Conservation (phyloP, 2,888 invertebrate species). For the Crossocerus cetratus region DNA sequence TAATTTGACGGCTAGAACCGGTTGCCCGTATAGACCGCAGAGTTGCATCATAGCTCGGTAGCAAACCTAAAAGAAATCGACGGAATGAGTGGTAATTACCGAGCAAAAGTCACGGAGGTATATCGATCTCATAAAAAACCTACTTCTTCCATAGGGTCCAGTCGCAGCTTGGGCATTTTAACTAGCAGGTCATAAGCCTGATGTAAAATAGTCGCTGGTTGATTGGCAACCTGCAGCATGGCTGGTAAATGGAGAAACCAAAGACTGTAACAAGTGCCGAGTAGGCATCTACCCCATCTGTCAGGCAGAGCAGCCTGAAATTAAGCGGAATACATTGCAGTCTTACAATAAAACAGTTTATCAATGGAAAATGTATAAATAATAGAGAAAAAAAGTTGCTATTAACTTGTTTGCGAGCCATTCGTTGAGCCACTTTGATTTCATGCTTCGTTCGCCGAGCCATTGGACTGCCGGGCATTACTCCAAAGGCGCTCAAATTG, state of each 20-base stretch:
- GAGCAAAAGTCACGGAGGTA: not conserved
- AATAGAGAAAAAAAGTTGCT: not conserved
- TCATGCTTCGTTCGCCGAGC: constrained; percentile 96
- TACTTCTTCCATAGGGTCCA: constrained; percentile 93
- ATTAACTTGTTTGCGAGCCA: constrained; percentile 80
- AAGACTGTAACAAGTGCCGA: constrained; percentile 93
- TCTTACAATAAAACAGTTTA: constrained; percentile 6
- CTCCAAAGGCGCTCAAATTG: constrained; percentile 72
- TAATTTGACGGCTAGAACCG: constrained; percentile 94
- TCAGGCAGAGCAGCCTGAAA: constrained; percentile 83
- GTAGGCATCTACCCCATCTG: constrained; percentile 94
- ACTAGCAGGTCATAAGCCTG: constrained; percentile 91
- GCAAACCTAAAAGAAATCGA: constrained; percentile 83
- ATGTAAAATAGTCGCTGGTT: constrained; percentile 77
- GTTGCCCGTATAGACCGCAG: constrained; percentile 95
- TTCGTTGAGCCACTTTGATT: constrained; percentile 93
- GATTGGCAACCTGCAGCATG: constrained; percentile 81
- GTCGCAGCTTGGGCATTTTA: constrained; percentile 89
- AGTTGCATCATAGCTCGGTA: constrained; percentile 99
- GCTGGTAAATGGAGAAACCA: constrained; percentile 98
- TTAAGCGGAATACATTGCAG: too few relatives aligned
- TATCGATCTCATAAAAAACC: constrained; percentile 38
- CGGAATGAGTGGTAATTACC: constrained; percentile 15
- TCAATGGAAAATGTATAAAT: constrained; percentile 10
- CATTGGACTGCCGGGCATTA: constrained; percentile 91